Base-by-base conservation (phyloP, 2,797 vertebrate genomes). In the Scomberomorus guttatus region DNA sequence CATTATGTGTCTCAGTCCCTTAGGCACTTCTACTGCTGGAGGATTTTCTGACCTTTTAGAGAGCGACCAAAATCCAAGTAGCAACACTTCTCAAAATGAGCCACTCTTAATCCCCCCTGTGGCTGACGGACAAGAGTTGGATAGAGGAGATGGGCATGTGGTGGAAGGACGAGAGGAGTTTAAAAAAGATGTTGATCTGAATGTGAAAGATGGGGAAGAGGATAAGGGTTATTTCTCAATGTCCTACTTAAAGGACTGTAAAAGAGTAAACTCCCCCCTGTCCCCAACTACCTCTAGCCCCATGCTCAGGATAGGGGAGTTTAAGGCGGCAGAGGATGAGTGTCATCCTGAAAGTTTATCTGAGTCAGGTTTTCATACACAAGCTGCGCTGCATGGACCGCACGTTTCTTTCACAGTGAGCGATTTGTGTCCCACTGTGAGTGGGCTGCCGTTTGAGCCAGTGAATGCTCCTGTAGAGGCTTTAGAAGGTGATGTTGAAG, bases 1-100 rank as follows among this genome's bases (percentile, higher is more conserved):
- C 29, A 87, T 92, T n/a, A 77, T 94, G 54, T 88, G 79, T 32
- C 88, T 93, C 29, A 90, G 75, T 75, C 89, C 83, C 0, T 51
- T 63, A 4, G 15, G 27, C 12, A 5, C 22, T 6, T 6, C 18
- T 6, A 18, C 8, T 55, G 13, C 34, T 44, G 18, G 17, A 3
- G 25, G 34, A 27, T 1, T 51, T 10, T 63, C 68, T 46, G 34
- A 62, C 8, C 6, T 56, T 17, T 32, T 14, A 13, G 51, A 32
- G 0, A 0, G 22, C 34, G 17, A 24, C 17, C 4, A 9, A 39
- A 37, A 32, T 63, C 25, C 17, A 25, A 55, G 3, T 15, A 20
- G 34, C 22, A 15, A 6, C 64, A n/a, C 20, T 4, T 52, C 39
- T 48, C 52, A 67, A 10, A 29, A 44, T 15, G n/a, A 59, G 13